Conservation (phyloP, 2,888 invertebrate species). For the Coelopa pilipes region DNA sequence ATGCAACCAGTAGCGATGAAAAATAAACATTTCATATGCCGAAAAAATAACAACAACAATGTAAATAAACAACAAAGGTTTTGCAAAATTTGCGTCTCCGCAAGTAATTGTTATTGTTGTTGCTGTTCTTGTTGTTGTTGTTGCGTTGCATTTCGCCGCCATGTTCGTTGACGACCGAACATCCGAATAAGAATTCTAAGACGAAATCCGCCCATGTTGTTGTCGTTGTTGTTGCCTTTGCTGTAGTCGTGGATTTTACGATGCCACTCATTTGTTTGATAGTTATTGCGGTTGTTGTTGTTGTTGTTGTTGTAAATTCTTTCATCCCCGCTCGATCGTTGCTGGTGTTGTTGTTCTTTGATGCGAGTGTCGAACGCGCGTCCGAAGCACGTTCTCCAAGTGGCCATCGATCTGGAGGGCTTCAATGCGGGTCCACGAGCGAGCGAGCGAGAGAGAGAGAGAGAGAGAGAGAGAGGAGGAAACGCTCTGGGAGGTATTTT, state of each 20-base stretch:
- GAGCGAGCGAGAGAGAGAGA: too few species aligned
- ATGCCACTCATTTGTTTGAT: too few species aligned
- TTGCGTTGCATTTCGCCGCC: not conserved
- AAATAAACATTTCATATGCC: constrained; percentile 16
- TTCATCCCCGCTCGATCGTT: not conserved
- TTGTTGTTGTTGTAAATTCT: not conserved
- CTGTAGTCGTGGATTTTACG: not conserved
- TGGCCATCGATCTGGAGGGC: too few species aligned
- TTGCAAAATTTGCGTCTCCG: not conserved
- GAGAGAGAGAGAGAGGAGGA: too few species aligned
- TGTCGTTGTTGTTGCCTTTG: not conserved
- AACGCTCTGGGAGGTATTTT: too few species aligned
- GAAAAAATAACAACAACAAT: not conserved
- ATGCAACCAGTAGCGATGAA: constrained; percentile 16
- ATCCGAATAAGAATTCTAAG: not conserved
- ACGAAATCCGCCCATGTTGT: not conserved
- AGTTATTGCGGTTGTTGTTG: not conserved
- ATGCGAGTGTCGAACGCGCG: constrained; percentile 9
- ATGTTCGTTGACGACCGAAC: constrained; percentile 2
- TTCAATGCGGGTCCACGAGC: too few species aligned
- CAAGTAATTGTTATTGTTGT: not conserved
- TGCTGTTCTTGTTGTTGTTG: not conserved
- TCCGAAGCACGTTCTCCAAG: constrained; percentile 15
- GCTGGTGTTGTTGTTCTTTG: not conserved
- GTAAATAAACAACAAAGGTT: constrained; percentile 4